Evolutionary conservation across 1,140 invertebrate genomes (phyloP).

Genomic region (Batillaria attramentaria): DNA sequence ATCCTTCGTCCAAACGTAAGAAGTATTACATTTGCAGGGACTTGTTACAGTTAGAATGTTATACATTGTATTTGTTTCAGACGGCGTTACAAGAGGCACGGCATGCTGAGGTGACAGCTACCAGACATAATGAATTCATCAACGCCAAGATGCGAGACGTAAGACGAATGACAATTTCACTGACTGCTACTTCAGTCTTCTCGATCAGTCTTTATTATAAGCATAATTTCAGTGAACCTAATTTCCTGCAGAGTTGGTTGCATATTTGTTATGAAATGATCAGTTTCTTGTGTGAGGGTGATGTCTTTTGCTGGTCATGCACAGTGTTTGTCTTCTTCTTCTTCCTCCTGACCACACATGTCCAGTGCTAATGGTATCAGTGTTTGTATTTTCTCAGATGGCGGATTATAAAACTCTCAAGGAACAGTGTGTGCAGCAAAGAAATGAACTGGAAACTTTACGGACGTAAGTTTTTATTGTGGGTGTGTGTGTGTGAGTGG

Average conservation of each 20-base stretch:
- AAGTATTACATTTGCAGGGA: not conserved
- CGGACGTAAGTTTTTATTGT: conserved; percentile 65
- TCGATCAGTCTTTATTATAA: too few species aligned
- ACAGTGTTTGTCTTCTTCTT: not conserved
- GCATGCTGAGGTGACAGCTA: conserved; percentile 61
- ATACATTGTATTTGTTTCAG: conserved; percentile 43
- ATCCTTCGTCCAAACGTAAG: too few species aligned
- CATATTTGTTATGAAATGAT: too few species aligned
- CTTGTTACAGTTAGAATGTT: conserved; percentile 16
- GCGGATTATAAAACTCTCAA: conserved; percentile 64
- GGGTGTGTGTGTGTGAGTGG: too few species aligned
- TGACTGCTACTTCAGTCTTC: too few species aligned
- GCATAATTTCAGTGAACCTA: too few species aligned
- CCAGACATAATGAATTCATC: conserved; percentile 61
- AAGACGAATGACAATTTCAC: too few species aligned
- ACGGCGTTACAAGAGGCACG: conserved; percentile 59
- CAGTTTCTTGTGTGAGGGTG: too few species aligned
- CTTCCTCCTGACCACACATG: not conserved
- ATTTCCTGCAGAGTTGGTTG: too few species aligned
- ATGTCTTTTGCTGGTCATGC: not conserved
- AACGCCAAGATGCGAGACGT: conserved; percentile 66
- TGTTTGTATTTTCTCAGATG: conserved; percentile 57
- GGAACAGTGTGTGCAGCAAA: conserved; percentile 64
- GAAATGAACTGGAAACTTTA: conserved; percentile 65
- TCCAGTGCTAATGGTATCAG: not conserved